Percentiles rank a stretch among this genome's conserved stretches.
Evolutionary conservation across 2,113 vertebrate species (phyloP).

Genomic region (Lagopus muta): DNA sequence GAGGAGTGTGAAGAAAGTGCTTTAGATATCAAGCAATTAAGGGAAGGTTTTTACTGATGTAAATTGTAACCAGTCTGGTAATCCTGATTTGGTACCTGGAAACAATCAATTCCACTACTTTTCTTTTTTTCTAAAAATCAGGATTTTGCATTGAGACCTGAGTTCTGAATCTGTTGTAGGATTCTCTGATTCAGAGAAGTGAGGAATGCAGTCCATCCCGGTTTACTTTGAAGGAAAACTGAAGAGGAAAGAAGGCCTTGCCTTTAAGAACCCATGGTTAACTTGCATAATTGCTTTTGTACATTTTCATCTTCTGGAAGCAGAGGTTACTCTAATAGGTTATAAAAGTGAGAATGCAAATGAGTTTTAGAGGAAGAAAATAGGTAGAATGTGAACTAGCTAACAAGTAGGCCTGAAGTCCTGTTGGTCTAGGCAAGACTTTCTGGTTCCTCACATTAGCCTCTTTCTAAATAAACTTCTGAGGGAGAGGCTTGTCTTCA

Average conservation of each 20-base stretch:
- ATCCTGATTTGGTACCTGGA: background rate
- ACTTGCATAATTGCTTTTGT: background rate
- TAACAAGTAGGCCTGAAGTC: background rate
- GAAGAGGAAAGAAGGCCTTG: background rate
- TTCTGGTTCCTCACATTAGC: rapidly evolving
- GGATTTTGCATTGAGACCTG: background rate
- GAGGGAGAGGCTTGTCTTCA: background rate
- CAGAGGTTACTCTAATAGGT: background rate
- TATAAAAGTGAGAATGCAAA: background rate
- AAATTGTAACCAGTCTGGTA: background rate
- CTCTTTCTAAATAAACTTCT: background rate
- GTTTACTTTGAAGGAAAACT: background rate
- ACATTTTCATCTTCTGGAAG: background rate
- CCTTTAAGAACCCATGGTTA: background rate
- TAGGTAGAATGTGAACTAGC: background rate
- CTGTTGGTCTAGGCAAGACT: background rate
- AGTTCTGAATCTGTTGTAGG: background rate
- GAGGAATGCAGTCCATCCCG: background rate
- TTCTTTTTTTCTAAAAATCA: background rate
- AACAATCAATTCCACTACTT: background rate
- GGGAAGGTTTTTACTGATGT: background rate
- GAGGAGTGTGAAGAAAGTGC: background rate
- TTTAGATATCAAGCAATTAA: background rate
- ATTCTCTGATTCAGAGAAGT: background rate
- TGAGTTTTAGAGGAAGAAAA: background rate